Percentiles rank a stretch among this genome's conserved stretches.
These are phyloP conservation scores for Dinothrombium tinctorium DNA, from an alignment of 1,140 invertebrate genomes.

Conservation along the genomic window DNA sequence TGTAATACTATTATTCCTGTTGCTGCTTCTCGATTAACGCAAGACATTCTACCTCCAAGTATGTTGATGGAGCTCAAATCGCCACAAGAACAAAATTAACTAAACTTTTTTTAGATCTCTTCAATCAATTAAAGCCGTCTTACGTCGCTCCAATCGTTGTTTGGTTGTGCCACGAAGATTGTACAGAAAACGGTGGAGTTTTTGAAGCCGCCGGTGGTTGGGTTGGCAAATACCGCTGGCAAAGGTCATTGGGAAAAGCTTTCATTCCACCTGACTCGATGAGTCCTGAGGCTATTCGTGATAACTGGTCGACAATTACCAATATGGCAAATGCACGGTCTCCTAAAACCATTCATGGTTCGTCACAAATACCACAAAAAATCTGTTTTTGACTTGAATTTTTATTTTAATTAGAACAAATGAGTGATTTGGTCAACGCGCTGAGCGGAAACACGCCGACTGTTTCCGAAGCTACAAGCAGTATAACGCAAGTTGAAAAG, in stretches of 20 bases:
- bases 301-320: conserved; percentile 59
- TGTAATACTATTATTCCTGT: conserved; percentile 88
- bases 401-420: conserved; percentile 10
- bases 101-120: too few species aligned
- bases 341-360: conserved; percentile 7
- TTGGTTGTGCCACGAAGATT: conserved; percentile 74
- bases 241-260: conserved; percentile 41
- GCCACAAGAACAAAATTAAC: too few species aligned
- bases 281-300: conserved; percentile 37
- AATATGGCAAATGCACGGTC: conserved; percentile 42
- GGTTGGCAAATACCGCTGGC: conserved; percentile 57
- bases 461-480: too few species aligned
- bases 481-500: not conserved
- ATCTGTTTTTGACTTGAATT: not conserved
- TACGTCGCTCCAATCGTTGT: conserved; percentile 80
- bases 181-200: conserved; percentile 53
- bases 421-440: not conserved
- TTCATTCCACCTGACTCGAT: conserved; percentile 27
- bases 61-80: too few species aligned
- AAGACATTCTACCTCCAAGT: conserved; percentile 62
- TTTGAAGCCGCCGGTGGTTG: conserved; percentile 87
- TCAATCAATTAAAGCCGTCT: conserved; percentile 48
- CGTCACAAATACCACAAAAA: not conserved
- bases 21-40: conserved; percentile 75
- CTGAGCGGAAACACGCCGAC: not conserved